Conservation (phyloP, 23 tunicate genomes). For the Pegea sp. region DNA sequence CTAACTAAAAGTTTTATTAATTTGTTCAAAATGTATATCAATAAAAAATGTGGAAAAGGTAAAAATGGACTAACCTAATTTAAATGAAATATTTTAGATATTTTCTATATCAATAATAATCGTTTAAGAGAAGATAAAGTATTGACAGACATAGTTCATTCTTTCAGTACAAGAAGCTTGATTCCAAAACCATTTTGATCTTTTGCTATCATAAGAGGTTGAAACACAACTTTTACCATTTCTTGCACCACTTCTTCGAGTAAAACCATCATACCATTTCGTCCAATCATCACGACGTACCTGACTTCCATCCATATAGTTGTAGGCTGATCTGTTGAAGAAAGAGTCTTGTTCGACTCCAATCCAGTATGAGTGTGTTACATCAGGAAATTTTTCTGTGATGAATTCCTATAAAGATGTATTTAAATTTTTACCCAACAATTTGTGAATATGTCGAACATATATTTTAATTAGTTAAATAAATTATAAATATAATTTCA, state of each 20-base stretch:
- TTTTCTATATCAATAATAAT: no score
- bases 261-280: conserved; percentile 40
- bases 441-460: no score
- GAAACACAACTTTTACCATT: conserved; percentile 29
- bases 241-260: no score
- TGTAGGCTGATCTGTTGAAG: not conserved
- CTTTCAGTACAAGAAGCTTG: conserved; percentile 20
- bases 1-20: no score
- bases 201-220: conserved; percentile 13
- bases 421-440: no score
- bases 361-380: conserved; percentile 28
- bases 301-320: conserved; percentile 51
- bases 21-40: no score
- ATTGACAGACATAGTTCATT: conserved; percentile 51
- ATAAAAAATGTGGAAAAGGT: no score
- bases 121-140: no score
- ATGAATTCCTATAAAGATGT: conserved; percentile 25
- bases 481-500: no score
- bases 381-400: conserved; percentile 19
- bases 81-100: no score
- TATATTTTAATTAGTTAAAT: no score
- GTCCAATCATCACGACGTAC: conserved; percentile 50
- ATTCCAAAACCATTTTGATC: conserved; percentile 50
- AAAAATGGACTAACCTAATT: no score
- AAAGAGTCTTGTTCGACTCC: conserved; percentile 54